Percentiles rank a stretch among this genome's conserved stretches.
These are phyloP conservation scores for Hirtodrosophila duncani DNA, from an alignment of 2,888 invertebrate genomes.

Conservation along the genomic window DNA sequence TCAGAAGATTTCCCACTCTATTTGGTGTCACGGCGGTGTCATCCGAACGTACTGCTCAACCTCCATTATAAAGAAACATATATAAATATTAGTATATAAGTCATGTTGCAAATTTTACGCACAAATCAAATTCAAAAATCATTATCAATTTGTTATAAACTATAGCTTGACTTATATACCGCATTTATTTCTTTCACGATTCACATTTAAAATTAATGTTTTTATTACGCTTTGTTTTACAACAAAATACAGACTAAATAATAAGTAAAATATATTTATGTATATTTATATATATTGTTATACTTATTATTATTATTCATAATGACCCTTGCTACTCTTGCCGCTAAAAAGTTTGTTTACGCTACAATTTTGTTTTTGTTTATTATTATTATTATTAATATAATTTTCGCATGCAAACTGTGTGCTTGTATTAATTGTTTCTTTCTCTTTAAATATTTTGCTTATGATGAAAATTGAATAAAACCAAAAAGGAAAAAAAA, in stretches of 20 bases:
- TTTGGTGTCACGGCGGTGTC: too few relatives aligned
- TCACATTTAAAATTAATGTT: slow-evolving; percentile 53
- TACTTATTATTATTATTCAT: slow-evolving; percentile 69
- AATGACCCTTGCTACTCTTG: slow-evolving; percentile 56
- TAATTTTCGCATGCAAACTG: slow-evolving; percentile 12
- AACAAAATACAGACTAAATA: slow-evolving; percentile 72
- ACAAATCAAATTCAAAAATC: too few relatives aligned
- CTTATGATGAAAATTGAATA: too few relatives aligned
- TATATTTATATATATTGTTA: slow-evolving; percentile 58
- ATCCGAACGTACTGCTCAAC: too few relatives aligned
- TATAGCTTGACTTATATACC: not conserved
- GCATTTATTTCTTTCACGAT: slow-evolving; percentile 24
- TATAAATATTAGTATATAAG: too few relatives aligned
- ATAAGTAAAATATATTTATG: slow-evolving; percentile 73
- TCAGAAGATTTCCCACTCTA: too few relatives aligned
- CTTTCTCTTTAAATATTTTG: too few relatives aligned
- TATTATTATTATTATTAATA: slow-evolving; percentile 10
- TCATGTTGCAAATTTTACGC: too few relatives aligned
- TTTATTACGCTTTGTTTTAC: slow-evolving; percentile 71
- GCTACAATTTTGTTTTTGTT: slow-evolving; percentile 50
- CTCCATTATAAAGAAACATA: too few relatives aligned
- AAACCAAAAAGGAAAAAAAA: too few relatives aligned
- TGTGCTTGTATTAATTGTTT: slow-evolving; percentile 5
- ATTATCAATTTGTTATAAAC: too few relatives aligned
- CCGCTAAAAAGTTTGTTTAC: slow-evolving; percentile 69